These are phyloP conservation scores for Apostichopus leukothele DNA, from an alignment of 53 echinoderm and acorn worm genomes.

Conservation along the genomic window DNA sequence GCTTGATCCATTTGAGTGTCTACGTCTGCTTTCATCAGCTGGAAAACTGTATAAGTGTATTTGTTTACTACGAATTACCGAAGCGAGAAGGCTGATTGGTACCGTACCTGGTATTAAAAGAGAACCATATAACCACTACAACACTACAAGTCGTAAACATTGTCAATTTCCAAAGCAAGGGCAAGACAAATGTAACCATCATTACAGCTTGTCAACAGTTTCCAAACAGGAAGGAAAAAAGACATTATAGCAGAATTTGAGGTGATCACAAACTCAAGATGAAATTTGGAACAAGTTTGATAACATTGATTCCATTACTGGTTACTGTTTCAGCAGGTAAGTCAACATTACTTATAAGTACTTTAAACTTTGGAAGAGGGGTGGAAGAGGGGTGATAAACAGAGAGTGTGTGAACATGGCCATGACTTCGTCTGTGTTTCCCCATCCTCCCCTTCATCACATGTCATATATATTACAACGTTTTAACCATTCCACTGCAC, in stretches of 20 bases:
- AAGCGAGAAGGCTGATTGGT: not conserved
- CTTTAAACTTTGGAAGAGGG: too few relatives aligned
- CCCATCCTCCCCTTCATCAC: too few relatives aligned
- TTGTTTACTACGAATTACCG: not conserved
- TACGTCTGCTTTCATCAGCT: not conserved
- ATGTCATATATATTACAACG: too few relatives aligned
- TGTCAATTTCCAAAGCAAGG: not conserved
- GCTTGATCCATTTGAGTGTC: not conserved
- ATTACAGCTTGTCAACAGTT: too few relatives aligned
- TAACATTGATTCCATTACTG: not conserved
- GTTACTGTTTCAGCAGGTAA: not conserved
- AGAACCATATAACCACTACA: not conserved
- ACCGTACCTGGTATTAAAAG: not conserved
- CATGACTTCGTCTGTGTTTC: too few relatives aligned
- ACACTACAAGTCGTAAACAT: not conserved
- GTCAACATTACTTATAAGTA: not conserved
- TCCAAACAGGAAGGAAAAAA: too few relatives aligned
- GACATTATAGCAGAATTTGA: not conserved
- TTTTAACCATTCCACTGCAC: too few relatives aligned
- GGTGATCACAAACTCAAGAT: not conserved
- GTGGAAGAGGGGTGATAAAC: too few relatives aligned
- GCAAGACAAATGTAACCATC: too few relatives aligned
- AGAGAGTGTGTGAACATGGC: too few relatives aligned
- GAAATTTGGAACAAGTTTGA: conserved; percentile 5
- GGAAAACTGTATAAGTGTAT: not conserved